Conservation (phyloP, 2,888 invertebrate genomes). For the Drosophila meridionalis region DNA sequence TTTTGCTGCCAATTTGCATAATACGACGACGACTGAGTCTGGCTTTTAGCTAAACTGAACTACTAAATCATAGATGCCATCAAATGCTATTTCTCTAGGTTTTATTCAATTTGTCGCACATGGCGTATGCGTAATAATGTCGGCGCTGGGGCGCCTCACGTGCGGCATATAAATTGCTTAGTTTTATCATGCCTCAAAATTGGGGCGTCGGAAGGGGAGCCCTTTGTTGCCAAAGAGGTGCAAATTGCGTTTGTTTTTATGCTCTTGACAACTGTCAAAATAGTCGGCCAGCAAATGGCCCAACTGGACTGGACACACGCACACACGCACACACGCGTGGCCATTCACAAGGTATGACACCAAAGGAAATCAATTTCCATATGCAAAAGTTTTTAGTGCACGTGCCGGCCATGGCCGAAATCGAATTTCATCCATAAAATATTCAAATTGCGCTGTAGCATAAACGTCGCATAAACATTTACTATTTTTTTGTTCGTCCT, state of each 20-base stretch:
- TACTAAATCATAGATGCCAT: slow-evolving; percentile 25
- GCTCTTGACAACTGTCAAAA: slow-evolving; percentile 78
- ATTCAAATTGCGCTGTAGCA: slow-evolving; percentile 77
- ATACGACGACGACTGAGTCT: background rate
- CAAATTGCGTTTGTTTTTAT: slow-evolving; percentile 78
- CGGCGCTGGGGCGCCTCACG: slow-evolving; percentile 45
- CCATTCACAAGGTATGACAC: slow-evolving; percentile 55
- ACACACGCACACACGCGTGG: slow-evolving; percentile 29
- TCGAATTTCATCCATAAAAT: slow-evolving; percentile 79
- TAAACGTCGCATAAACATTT: slow-evolving; percentile 81
- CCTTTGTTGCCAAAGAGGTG: slow-evolving; percentile 57
- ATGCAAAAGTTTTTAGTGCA: slow-evolving; percentile 81
- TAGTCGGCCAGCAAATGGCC: slow-evolving; percentile 53
- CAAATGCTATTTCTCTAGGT: background rate
- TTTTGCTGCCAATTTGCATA: background rate
- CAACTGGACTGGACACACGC: slow-evolving; percentile 38
- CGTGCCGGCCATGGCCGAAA: slow-evolving; percentile 59
- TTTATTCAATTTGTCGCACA: slow-evolving; percentile 46
- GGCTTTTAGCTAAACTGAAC: slow-evolving; percentile 10
- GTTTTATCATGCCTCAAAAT: slow-evolving; percentile 62
- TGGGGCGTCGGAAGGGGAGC: slow-evolving; percentile 9
- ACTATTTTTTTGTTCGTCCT: background rate
- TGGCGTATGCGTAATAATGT: slow-evolving; percentile 59
- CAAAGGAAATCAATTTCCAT: slow-evolving; percentile 79
- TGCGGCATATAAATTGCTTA: slow-evolving; percentile 84